phyloP scores from a whole-genome alignment of 2,113 vertebrate species.

The Jaculus jaculus region DNA sequence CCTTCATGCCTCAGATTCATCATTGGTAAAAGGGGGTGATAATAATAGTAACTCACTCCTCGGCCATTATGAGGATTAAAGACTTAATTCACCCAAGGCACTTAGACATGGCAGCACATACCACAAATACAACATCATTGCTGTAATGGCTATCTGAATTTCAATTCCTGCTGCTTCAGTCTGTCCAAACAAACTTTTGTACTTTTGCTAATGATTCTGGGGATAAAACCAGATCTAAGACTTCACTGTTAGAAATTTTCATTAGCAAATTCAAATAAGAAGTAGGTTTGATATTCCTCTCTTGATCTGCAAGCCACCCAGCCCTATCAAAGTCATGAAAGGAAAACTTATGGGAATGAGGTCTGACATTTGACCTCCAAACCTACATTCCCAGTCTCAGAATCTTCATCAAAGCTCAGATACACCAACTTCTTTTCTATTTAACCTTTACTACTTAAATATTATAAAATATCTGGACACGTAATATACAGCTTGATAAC shows the following conservation, averaged over 20 bases:
- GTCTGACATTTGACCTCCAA: neutral
- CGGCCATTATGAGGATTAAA: neutral
- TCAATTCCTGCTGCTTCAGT: neutral
- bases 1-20: neutral
- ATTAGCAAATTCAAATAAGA: neutral
- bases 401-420: constrained; percentile 8
- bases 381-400: neutral
- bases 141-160: neutral
- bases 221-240: constrained; percentile 34
- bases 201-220: neutral
- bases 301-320: neutral
- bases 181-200: neutral
- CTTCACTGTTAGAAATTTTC: neutral
- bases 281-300: neutral
- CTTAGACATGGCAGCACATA: neutral
- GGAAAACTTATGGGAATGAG: neutral
- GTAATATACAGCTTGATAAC: neutral
- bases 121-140: neutral
- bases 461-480: neutral
- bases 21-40: neutral
- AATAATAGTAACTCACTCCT: neutral
- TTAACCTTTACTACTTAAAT: constrained; percentile 35
- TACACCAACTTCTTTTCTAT: neutral
- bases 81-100: neutral
- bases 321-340: neutral